Conservation (phyloP, 2,113 vertebrate genomes). For the Mustelus asterias region DNA sequence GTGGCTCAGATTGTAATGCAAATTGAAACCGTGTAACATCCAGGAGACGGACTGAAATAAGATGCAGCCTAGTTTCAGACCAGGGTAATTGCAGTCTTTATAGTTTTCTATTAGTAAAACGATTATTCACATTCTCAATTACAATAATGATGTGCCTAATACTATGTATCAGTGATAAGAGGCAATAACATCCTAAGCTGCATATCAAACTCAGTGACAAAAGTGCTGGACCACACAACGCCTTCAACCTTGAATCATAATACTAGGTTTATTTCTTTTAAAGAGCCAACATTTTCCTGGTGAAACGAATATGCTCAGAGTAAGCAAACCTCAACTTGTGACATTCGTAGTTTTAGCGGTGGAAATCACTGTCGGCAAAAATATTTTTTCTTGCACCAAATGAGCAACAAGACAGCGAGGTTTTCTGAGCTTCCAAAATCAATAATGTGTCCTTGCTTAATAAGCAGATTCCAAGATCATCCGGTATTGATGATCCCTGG, state of each 20-base stretch:
- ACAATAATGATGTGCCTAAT: conserved; percentile 23
- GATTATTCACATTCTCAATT: background rate
- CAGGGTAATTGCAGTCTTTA: background rate
- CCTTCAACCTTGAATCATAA: background rate
- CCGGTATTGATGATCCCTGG: background rate
- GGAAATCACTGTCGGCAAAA: background rate
- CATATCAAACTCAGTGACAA: background rate
- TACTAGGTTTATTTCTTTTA: conserved; percentile 1
- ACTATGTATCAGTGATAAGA: background rate
- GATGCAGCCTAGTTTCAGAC: background rate
- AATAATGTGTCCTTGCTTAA: background rate
- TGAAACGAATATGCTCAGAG: background rate
- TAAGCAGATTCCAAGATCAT: background rate
- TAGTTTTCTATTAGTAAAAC: conserved; percentile 11
- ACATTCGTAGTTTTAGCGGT: background rate
- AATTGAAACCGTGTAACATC: conserved; percentile 9
- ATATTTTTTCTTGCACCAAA: background rate
- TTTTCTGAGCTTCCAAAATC: background rate
- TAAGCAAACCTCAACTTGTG: background rate
- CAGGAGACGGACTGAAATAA: background rate
- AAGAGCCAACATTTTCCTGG: background rate
- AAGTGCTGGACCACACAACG: background rate
- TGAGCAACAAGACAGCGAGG: background rate
- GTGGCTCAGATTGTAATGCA: conserved; percentile 29
- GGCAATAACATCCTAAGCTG: conserved; percentile 16